Base-by-base conservation (phyloP, 2,113 vertebrate genomes). In the human region DNA sequence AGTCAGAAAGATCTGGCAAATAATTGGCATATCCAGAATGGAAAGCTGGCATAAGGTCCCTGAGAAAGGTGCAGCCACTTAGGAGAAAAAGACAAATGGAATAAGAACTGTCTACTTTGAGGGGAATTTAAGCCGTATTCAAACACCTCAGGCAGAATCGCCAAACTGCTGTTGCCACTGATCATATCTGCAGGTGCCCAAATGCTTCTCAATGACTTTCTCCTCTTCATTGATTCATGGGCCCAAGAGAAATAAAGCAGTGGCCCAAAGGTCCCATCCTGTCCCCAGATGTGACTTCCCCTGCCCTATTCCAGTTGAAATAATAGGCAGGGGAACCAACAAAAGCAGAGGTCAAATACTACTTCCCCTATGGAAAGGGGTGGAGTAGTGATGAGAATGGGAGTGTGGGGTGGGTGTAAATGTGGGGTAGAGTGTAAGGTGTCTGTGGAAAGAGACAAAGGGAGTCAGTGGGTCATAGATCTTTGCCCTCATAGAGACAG, bases 331-430 rank as follows among this genome's bases (percentile, higher is more conserved):
- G 45, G 40, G 40, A 50, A n/a, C 35, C 8, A 14, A 27, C 0
- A 3, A 38, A 43, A 78, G 14, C 5, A 55, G 48, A 83, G 12
- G 30, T 76, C 35, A 43, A 57, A 85, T 18, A 17, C 11, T 43
- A n/a, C 17, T 72, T 84, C 48, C 52, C 55, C 52, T 13, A 3
- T 30, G 68, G 57, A 45, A 40, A 32, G 27, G 14, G 45, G 2
- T 8, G 3, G 30, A 43, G 2, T 12, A 2, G 3, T 5, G 8
- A 13, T 32, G 6, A 17, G 40, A 40, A n/a, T 18, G 11, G 38
- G 27, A 48, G 38, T 20, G 17, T 73, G 45, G 38, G 22, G 30
- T 32, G 13, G 61, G 12, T 64, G 25, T 57, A 57, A 64, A 11
- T 64, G 27, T 64, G 61, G 27, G 27, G 12, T 30, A 64, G 27